These are phyloP conservation scores for Platycercus adscitus DNA, from an alignment of 2,113 vertebrate genomes.

Conservation along the genomic window DNA sequence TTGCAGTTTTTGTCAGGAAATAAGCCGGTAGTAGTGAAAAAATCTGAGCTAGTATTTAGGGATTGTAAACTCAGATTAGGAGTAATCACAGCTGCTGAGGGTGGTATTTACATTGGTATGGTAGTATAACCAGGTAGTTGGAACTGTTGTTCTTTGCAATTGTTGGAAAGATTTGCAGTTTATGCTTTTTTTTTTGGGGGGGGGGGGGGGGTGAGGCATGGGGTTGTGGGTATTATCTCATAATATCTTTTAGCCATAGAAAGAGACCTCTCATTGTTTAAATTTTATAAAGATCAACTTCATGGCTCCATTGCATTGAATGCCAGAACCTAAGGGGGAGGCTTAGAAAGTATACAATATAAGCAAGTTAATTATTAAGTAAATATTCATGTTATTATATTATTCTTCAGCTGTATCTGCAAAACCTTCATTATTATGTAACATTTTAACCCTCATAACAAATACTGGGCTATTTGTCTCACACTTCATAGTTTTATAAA, in stretches of 20 bases:
- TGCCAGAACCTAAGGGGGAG: neutral
- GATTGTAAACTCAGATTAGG: neutral
- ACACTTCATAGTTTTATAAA: neutral
- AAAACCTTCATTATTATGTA: neutral
- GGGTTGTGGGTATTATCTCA: neutral
- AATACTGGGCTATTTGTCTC: neutral
- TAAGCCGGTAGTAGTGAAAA: neutral
- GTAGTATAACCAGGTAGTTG: neutral
- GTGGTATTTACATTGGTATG: neutral
- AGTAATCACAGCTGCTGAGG: neutral
- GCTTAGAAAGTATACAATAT: neutral
- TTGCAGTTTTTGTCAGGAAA: neutral
- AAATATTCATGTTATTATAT: neutral
- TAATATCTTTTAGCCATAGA: neutral
- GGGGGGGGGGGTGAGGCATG: rapidly evolving
- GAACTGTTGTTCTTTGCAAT: neutral
- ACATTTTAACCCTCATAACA: neutral
- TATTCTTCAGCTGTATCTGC: neutral
- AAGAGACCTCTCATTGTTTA: neutral
- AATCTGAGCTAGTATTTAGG: neutral
- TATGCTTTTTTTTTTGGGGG: no score
- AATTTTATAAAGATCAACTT: neutral
- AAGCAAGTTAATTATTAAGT: neutral
- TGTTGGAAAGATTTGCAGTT: neutral
- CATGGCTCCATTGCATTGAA: neutral